Conservation (phyloP, 2,888 invertebrate species). For the Brachylomia viminalis region DNA sequence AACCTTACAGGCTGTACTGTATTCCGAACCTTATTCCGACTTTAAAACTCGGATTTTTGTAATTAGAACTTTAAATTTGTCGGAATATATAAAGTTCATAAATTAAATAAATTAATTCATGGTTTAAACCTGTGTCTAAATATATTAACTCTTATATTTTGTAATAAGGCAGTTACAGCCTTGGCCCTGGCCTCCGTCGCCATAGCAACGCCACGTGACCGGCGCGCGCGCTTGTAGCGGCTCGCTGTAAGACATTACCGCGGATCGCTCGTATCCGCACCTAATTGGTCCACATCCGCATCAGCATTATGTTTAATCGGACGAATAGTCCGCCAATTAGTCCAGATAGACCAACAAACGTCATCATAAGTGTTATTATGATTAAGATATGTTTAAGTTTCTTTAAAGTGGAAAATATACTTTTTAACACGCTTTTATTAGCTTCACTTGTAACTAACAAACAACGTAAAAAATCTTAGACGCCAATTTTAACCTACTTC, state of each 20-base stretch:
- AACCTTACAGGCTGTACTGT: not conserved
- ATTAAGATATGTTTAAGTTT: constrained; percentile 14
- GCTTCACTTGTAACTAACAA: too few relatives aligned
- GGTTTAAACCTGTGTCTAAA: too few relatives aligned
- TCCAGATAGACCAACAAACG: constrained; percentile 31
- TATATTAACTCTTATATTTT: not conserved
- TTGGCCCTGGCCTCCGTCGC: constrained; percentile 3
- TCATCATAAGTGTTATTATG: constrained; percentile 19
- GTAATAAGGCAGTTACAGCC: not conserved
- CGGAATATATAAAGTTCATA: too few relatives aligned
- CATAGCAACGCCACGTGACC: constrained; percentile 32
- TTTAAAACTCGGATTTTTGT: not conserved
- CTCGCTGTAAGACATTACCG: constrained; percentile 55
- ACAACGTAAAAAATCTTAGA: too few relatives aligned
- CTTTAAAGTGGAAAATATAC: constrained; percentile 20
- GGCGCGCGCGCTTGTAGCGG: constrained; percentile 30
- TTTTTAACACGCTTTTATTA: too few relatives aligned
- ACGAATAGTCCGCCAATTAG: constrained; percentile 80
- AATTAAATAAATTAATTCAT: too few relatives aligned
- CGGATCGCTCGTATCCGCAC: constrained; percentile 79
- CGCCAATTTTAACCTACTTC: too few relatives aligned
- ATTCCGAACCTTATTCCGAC: not conserved
- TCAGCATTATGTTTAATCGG: constrained; percentile 79
- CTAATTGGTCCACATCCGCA: constrained; percentile 80
- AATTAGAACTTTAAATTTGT: not conserved